These are phyloP conservation scores for Eulithis testata DNA, from an alignment of 2,888 invertebrate species.

Conservation along the genomic window DNA sequence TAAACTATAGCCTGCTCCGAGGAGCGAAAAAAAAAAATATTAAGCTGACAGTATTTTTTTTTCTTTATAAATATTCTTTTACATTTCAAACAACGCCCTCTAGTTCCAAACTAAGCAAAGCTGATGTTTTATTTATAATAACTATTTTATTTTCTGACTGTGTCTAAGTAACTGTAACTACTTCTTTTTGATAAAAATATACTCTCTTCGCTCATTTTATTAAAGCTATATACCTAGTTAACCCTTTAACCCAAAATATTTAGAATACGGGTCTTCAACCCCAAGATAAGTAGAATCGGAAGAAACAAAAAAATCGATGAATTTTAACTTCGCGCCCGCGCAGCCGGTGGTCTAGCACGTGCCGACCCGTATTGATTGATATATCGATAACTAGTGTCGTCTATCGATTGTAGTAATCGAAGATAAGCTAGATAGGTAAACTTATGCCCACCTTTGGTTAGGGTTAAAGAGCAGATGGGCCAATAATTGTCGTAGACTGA, in stretches of 20 bases:
- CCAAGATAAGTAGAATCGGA: slow-evolving; percentile 27
- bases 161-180: too few relatives aligned
- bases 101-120: too few relatives aligned
- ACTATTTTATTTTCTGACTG: too few relatives aligned
- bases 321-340: slow-evolving; percentile 18
- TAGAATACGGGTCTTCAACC: slow-evolving; percentile 27
- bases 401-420: slow-evolving; percentile 21
- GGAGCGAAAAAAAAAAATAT: too few relatives aligned
- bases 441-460: slow-evolving; percentile 16
- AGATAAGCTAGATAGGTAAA: slow-evolving; percentile 8
- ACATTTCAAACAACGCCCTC: too few relatives aligned
- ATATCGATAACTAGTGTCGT: slow-evolving; percentile 57
- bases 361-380: slow-evolving; percentile 76
- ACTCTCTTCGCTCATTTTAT: neutral
- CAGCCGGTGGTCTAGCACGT: slow-evolving; percentile 59
- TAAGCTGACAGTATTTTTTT: too few relatives aligned
- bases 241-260: slow-evolving; percentile 6
- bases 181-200: too few relatives aligned
- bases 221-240: slow-evolving; percentile 3
- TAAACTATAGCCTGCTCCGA: too few relatives aligned
- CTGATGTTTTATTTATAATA: too few relatives aligned
- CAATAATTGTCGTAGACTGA: slow-evolving; percentile 12
- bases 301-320: slow-evolving; percentile 28
- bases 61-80: too few relatives aligned
- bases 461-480: slow-evolving; percentile 11